Percentiles rank a stretch among this genome's conserved stretches.
phyloP scores from a whole-genome alignment of 2,113 vertebrate genomes.

The Neotragus moschatus region DNA sequence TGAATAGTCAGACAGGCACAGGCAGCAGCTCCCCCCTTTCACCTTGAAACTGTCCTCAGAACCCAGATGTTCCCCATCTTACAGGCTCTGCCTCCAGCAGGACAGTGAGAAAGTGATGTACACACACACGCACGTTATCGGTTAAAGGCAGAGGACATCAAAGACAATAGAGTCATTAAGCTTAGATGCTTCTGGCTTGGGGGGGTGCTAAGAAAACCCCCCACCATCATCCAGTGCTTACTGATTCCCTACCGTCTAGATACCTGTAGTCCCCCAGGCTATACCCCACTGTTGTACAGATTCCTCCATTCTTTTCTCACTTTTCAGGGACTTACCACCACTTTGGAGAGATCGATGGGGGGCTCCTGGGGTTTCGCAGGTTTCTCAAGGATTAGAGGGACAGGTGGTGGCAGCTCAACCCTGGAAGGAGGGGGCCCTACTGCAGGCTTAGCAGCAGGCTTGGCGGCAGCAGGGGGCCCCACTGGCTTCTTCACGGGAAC shows the following conservation, averaged over 20 bases:
- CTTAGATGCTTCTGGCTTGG: background rate
- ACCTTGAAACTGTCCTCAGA: slow-evolving; percentile 32
- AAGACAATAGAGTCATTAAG: background rate
- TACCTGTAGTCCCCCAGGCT: background rate
- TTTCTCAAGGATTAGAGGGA: slow-evolving; percentile 25
- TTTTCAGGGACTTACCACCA: slow-evolving; percentile 72
- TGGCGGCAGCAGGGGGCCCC: slow-evolving; percentile 57
- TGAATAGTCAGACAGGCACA: background rate
- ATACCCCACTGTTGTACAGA: background rate
- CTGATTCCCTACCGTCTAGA: background rate
- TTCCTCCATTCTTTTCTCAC: background rate
- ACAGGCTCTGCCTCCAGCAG: background rate
- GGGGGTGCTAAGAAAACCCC: background rate
- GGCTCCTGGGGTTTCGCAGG: slow-evolving; percentile 66
- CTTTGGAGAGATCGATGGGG: slow-evolving; percentile 78
- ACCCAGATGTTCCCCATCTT: slow-evolving; percentile 49
- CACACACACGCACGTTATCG: background rate
- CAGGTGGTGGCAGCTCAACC: slow-evolving; percentile 20
- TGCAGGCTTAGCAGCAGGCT: slow-evolving; percentile 68
- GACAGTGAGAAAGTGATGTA: background rate
- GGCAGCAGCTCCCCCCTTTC: slow-evolving; percentile 5
- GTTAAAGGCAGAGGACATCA: background rate
- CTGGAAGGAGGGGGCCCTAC: slow-evolving; percentile 44
- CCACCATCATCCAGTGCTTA: background rate
- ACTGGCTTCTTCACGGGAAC: slow-evolving; percentile 75